Percentiles rank a stretch among this genome's conserved stretches.
These are phyloP conservation scores for Adela reaumurella DNA, from an alignment of 2,888 invertebrate genomes.

Conservation along the genomic window DNA sequence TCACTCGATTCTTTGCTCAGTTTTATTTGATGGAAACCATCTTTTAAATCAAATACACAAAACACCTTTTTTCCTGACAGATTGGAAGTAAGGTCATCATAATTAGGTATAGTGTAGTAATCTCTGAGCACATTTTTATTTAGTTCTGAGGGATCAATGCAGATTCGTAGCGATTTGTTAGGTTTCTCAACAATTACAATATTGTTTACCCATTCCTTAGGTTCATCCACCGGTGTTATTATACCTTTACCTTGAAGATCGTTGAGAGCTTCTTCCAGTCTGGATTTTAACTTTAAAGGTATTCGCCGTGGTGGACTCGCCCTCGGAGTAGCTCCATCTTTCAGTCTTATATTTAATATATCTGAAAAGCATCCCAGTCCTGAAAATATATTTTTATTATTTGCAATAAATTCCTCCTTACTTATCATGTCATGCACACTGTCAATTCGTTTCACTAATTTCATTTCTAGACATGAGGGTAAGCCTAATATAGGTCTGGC, in stretches of 20 bases:
- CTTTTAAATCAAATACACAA: conserved; percentile 14
- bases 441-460: not conserved
- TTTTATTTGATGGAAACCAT: conserved; percentile 13
- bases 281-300: not conserved
- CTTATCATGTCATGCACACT: not conserved
- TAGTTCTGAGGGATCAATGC: conserved; percentile 11
- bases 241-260: not conserved
- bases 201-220: conserved; percentile 4
- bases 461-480: not conserved
- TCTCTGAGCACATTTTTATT: conserved; percentile 8
- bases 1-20: conserved; percentile 9
- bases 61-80: conserved; percentile 13
- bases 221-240: not conserved
- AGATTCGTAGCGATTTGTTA: conserved; percentile 8
- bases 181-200: conserved; percentile 5
- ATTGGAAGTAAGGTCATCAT: conserved; percentile 13
- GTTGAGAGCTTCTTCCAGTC: not conserved
- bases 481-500: not conserved
- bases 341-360: not conserved
- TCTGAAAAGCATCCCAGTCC: not conserved
- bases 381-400: conserved; percentile 1
- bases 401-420: not conserved
- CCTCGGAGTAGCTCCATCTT: not conserved
- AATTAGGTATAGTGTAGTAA: conserved; percentile 8
- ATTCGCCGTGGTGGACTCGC: not conserved